A percentile compares a stretch with the other conserved stretches of the same genome.
phyloP scores from a whole-genome alignment of 2,888 invertebrate genomes.

The Ectemnius continuus region DNA sequence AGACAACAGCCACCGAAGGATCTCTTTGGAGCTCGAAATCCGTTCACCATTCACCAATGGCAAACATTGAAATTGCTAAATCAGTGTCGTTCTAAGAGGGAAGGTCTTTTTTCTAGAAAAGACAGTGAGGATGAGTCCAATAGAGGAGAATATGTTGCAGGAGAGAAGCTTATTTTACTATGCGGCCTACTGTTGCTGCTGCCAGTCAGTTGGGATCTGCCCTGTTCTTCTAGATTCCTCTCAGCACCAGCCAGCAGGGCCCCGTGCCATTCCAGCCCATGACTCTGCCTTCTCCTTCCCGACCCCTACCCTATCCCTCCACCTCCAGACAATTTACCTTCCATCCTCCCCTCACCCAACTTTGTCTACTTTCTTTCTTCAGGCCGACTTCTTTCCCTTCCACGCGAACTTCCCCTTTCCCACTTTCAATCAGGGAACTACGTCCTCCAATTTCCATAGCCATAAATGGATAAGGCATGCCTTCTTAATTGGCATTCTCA shows the following conservation, averaged over 20 bases:
- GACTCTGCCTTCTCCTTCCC: slow-evolving; percentile 38
- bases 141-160: slow-evolving; percentile 38
- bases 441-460: too few relatives aligned
- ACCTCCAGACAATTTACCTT: slow-evolving; percentile 71
- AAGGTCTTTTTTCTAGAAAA: background rate
- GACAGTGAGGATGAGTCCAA: background rate
- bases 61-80: too few relatives aligned
- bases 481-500: slow-evolving; percentile 13
- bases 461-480: too few relatives aligned
- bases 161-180: slow-evolving; percentile 61
- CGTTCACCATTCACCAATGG: too few relatives aligned
- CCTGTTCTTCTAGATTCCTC: slow-evolving; percentile 51
- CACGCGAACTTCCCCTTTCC: slow-evolving; percentile 36
- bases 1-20: too few relatives aligned
- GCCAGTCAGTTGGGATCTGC: slow-evolving; percentile 38
- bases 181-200: slow-evolving; percentile 55
- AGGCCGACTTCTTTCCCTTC: slow-evolving; percentile 36
- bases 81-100: too few relatives aligned
- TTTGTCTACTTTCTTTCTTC: slow-evolving; percentile 33
- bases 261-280: slow-evolving; percentile 42
- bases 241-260: slow-evolving; percentile 38
- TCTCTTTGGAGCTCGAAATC: too few relatives aligned
- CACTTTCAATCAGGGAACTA: too few relatives aligned
- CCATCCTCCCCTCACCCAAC: slow-evolving; percentile 59
- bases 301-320: slow-evolving; percentile 49